These are phyloP conservation scores for Drosophila paramelanica DNA, from an alignment of 2,888 invertebrate species.

Conservation along the genomic window DNA sequence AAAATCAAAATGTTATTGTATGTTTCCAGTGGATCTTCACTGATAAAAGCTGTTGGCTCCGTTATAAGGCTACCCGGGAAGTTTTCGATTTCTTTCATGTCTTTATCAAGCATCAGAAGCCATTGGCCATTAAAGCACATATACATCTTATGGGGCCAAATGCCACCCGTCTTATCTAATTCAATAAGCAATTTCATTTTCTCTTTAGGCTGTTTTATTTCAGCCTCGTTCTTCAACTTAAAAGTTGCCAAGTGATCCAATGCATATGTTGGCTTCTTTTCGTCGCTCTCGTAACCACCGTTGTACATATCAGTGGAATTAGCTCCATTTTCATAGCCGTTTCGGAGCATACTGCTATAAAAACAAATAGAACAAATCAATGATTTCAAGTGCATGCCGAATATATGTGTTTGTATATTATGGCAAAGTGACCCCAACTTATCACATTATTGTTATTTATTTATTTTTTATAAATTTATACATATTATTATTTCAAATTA, in stretches of 20 bases:
- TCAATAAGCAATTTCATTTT: conserved; percentile 96
- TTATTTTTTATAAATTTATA: no score
- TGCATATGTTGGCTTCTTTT: conserved; percentile 90
- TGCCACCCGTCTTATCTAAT: conserved; percentile 96
- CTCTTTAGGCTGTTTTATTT: conserved; percentile 94
- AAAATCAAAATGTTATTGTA: conserved; percentile 99
- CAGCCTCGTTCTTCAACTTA: conserved; percentile 95
- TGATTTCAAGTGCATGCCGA: neutral
- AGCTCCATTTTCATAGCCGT: conserved; percentile 72
- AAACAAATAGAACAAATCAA: neutral
- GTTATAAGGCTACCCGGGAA: conserved; percentile 96
- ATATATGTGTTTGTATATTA: neutral
- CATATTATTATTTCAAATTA: no score
- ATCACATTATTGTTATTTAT: no score
- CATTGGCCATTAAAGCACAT: conserved; percentile 93
- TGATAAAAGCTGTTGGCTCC: conserved; percentile 98
- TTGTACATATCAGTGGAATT: conserved; percentile 32
- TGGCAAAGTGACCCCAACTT: no score
- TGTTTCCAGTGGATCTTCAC: conserved; percentile 96
- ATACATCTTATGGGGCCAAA: conserved; percentile 99
- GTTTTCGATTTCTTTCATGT: conserved; percentile 97
- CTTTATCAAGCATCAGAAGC: conserved; percentile 96
- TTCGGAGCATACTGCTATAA: conserved; percentile 65
- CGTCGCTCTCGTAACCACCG: conserved; percentile 36
- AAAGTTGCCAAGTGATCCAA: conserved; percentile 99